Evolutionary conservation across 2,888 invertebrate genomes (phyloP), one percentile per base, ranked within the genome.

Genomic region (Homarus gammarus): DNA sequence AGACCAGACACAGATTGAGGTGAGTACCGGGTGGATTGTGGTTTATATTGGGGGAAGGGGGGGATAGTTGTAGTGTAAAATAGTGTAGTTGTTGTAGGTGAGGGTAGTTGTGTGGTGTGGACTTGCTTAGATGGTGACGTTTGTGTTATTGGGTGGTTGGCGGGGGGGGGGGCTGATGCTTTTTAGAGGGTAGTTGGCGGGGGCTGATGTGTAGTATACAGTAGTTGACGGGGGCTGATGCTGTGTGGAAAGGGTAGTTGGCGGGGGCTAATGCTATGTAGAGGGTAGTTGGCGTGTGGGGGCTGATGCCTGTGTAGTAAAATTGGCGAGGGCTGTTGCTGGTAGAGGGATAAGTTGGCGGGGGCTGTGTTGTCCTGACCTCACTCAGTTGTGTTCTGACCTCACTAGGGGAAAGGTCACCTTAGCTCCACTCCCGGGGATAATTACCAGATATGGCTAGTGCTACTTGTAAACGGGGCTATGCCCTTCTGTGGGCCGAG

Each of bases 1-100:
- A 68, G 93, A 92, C 15, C 89, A 89, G 79, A 89, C 89, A 40
- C 84, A 89, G 84, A 40, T 89, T 18, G 84, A 89, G 89, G 89
- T 89, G 75, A 72, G 83, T 64, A 38, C 75, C 38, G 38, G 6
- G 79, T 36, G 36, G 22, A 5, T 22, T 51, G 51, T 51, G 56
- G 61, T 12, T 61, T 36, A 33, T 27, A 27, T n/a, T 18, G 61
- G 61, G n/a, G 64, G 61, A 64, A 1, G 61, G 61, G 27, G 27
- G 61, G 61, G 27, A 12, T 44, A 44, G 44, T 12, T 44, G 12
- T 12, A 44, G 44, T 44, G 44, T 44, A 44, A 12, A 44, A 12
- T 8, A 12, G 44, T 5, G 44, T 44, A 44, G 44, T 44, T 8
- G 44, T 44, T 44, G 44, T 56, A 56, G 22, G 6, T n/a, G 27